Evolutionary conservation across 2,113 vertebrate species (phyloP).

Genomic region (Gambusia affinis): DNA sequence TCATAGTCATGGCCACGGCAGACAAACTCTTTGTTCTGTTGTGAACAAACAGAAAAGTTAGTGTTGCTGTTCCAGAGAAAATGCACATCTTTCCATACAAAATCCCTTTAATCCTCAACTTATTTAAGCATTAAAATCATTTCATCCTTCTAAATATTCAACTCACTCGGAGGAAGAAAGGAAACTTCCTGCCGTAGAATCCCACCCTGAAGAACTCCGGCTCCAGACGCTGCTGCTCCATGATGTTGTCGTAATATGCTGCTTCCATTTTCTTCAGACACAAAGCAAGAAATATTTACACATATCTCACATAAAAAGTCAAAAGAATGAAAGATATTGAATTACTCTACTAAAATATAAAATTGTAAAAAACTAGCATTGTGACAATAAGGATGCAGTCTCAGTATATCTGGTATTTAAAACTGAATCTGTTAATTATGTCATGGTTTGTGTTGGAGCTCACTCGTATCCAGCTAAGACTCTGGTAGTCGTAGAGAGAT

Average conservation of each 20-base stretch:
- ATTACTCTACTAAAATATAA: neutral
- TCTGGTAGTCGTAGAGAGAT: constrained; percentile 95
- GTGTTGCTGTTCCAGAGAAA: neutral
- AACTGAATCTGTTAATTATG: neutral
- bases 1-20: constrained; percentile 98
- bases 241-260: constrained; percentile 96
- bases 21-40: constrained; percentile 97
- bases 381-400: neutral
- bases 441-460: neutral
- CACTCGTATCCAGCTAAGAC: constrained; percentile 99
- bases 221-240: constrained; percentile 97
- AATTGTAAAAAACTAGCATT: neutral
- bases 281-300: neutral
- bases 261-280: constrained; percentile 97
- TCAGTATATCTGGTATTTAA: neutral
- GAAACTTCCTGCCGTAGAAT: constrained; percentile 97
- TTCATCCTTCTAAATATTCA: neutral
- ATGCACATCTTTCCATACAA: neutral
- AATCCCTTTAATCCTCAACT: neutral
- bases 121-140: neutral
- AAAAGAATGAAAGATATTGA: neutral
- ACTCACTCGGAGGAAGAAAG: constrained; percentile 96
- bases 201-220: constrained; percentile 97
- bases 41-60: neutral
- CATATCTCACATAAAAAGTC: neutral